Evolutionary conservation across 2,888 invertebrate genomes (phyloP).

Genomic region (Eupithecia subumbrata): DNA sequence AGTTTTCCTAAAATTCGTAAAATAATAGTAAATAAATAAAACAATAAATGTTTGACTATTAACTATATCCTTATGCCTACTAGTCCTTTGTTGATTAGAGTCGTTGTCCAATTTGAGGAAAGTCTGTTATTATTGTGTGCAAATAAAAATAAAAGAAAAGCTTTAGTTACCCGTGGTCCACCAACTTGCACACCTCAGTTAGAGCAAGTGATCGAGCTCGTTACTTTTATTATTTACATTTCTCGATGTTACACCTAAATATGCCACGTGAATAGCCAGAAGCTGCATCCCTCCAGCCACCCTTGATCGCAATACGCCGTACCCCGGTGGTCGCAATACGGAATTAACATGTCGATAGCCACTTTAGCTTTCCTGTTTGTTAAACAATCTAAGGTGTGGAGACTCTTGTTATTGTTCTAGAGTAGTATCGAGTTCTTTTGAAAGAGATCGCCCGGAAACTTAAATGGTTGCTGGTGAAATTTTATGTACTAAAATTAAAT

Average conservation of each 20-base stretch:
- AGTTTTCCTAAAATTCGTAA: too few species aligned
- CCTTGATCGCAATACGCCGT: constrained; percentile 16
- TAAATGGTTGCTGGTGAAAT: background rate
- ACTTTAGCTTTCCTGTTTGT: constrained; percentile 67
- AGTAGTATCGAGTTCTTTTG: constrained; percentile 12
- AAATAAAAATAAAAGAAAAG: too few species aligned
- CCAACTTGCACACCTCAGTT: too few species aligned
- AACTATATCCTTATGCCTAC: too few species aligned
- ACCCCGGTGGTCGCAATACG: constrained; percentile 59
- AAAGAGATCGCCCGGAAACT: constrained; percentile 4
- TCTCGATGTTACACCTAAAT: background rate
- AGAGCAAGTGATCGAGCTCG: too few species aligned
- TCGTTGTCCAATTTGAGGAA: too few species aligned
- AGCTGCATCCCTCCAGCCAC: constrained; percentile 5
- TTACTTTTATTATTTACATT: too few species aligned
- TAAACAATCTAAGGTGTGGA: constrained; percentile 37
- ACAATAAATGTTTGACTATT: too few species aligned
- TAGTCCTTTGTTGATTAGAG: too few species aligned
- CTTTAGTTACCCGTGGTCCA: too few species aligned
- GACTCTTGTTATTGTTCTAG: constrained; percentile 16
- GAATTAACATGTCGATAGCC: constrained; percentile 71
- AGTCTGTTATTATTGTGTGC: too few species aligned
- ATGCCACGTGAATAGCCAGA: constrained; percentile 2
- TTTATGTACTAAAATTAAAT: background rate
- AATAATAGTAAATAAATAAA: too few species aligned